Evolutionary conservation across 1,140 invertebrate species (phyloP), one percentile per base, ranked within the genome.

Genomic region (Aphidius ervi): DNA sequence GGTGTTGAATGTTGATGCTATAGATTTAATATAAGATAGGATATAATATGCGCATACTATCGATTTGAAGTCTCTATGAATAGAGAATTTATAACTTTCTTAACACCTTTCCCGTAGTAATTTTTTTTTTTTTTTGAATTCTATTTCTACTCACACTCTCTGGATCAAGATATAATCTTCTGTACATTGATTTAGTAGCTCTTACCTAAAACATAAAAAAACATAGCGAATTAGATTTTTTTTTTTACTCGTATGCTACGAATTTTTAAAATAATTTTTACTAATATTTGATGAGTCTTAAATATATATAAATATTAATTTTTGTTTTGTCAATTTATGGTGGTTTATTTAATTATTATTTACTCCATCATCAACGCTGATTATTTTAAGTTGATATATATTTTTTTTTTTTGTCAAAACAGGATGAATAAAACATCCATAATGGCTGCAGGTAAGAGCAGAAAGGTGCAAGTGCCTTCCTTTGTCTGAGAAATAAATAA

Each of bases 171-270:
- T 58, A 59, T 61, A 54, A 48, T 39, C 46, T 48, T 48, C n/a
- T 23, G n/a, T 43, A 9, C 9, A 56, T 39, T 61, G 37, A 57
- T 59, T 41, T 37, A 37, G 50, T 54, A 42, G 46, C 55, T 9
- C 65, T 67, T 64, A 67, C 65, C 65, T 67, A 61, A 46, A 67
- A 67, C 65, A 67, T 46, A 62, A 62, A 63, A 42, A 48, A 48
- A 48, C 0, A 49, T 49, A 40, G 45, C 37, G 37, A 10, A 56
- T 6, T 16, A 54, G 40, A 40, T 42, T 10, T 31, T 20, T 37
- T 31, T 52, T 52, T 52, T 52, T 52, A 52, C 1, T 37, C 49
- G 8, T 52, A 9, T 52, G 10, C 10, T 52, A 9, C 6, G 0
- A 4, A 31, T 39, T 9, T 39, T 39, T 37, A 39, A 31, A 50